A percentile compares a stretch with the other conserved stretches of the same genome.
Conservation (phyloP, 2,113 vertebrate genomes). For the Paramisgurnus dabryanus region DNA sequence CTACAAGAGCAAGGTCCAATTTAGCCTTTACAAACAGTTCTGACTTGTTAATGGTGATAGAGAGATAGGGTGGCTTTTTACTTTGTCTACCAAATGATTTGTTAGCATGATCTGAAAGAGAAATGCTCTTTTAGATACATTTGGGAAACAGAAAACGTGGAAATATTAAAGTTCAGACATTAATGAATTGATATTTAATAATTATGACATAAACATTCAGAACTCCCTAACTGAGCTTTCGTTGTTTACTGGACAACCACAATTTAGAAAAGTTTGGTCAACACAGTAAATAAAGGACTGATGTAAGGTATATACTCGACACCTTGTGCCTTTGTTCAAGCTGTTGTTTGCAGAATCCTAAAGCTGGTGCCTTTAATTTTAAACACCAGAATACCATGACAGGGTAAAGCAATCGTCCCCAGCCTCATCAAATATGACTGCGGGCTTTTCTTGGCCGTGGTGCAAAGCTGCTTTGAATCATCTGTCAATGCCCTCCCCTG, state of each 20-base stretch:
- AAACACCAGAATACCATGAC: slow-evolving; percentile 59
- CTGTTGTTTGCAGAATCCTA: neutral
- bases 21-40: neutral
- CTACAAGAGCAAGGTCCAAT: neutral
- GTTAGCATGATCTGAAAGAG: neutral
- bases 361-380: slow-evolving; percentile 35
- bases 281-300: neutral
- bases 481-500: slow-evolving; percentile 74
- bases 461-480: slow-evolving; percentile 77
- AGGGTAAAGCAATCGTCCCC: slow-evolving; percentile 69
- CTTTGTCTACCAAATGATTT: slow-evolving; percentile 13
- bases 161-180: neutral
- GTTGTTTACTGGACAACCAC: neutral
- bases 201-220: too few species aligned
- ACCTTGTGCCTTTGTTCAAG: slow-evolving; percentile 18
- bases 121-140: neutral
- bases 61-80: slow-evolving; percentile 30
- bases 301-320: neutral
- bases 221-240: too few species aligned
- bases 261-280: neutral
- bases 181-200: neutral
- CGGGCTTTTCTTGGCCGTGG: slow-evolving; percentile 70
- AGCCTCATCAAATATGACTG: slow-evolving; percentile 74
- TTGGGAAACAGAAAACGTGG: neutral
- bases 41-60: slow-evolving; percentile 23